Evolutionary conservation across 1,140 invertebrate genomes (phyloP).

Genomic region (Lithobius niger): DNA sequence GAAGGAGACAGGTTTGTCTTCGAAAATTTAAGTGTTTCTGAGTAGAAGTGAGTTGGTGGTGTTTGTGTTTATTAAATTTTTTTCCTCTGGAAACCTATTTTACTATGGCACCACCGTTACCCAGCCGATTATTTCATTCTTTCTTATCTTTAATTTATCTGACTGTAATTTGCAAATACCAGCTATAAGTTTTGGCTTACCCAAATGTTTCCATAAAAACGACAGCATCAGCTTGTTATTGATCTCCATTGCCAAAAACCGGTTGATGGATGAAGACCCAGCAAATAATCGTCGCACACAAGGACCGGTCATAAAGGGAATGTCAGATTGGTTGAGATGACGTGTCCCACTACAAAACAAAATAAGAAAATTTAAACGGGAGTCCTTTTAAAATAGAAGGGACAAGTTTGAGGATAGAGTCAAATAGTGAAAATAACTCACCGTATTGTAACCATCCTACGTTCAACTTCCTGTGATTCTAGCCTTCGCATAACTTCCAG

Average conservation of each 20-base stretch:
- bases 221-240: slow-evolving; percentile 24
- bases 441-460: slow-evolving; percentile 21
- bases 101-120: too few relatives aligned
- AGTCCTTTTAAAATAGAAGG: too few relatives aligned
- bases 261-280: slow-evolving; percentile 28
- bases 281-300: slow-evolving; percentile 27
- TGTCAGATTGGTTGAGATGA: slow-evolving; percentile 36
- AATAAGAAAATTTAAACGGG: too few relatives aligned
- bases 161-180: too few relatives aligned
- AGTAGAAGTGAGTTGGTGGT: too few relatives aligned
- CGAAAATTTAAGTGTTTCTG: too few relatives aligned
- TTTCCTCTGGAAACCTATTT: too few relatives aligned
- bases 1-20: too few relatives aligned
- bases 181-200: slow-evolving; percentile 20
- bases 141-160: too few relatives aligned
- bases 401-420: neutral
- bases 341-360: slow-evolving; percentile 35
- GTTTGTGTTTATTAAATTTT: too few relatives aligned
- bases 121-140: too few relatives aligned
- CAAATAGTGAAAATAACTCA: slow-evolving; percentile 14
- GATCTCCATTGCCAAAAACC: slow-evolving; percentile 28
- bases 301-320: slow-evolving; percentile 32
- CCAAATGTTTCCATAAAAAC: slow-evolving; percentile 32
- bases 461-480: slow-evolving; percentile 17
- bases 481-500: slow-evolving; percentile 40